Conservation (phyloP, 2,888 invertebrate genomes). For the Trichopoda pennipes region DNA sequence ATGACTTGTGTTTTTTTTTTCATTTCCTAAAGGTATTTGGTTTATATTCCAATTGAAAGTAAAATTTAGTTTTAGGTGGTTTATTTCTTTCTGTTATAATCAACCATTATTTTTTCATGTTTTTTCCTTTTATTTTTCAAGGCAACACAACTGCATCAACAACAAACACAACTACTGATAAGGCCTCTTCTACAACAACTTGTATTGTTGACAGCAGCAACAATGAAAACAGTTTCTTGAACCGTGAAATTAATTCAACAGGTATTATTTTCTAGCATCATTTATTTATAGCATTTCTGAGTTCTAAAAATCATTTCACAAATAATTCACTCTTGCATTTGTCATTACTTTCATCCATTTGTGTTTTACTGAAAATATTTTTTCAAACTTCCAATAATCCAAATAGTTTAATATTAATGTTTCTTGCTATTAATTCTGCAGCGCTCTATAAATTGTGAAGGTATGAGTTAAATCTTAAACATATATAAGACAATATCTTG, state of each 20-base stretch:
- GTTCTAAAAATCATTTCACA: no score
- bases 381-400: background rate
- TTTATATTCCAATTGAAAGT: constrained; percentile 63
- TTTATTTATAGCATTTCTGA: no score
- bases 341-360: background rate
- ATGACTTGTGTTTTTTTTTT: background rate
- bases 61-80: constrained; percentile 59
- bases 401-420: constrained; percentile 3
- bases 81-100: constrained; percentile 66
- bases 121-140: constrained; percentile 59
- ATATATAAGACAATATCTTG: no score
- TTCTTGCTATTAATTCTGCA: background rate
- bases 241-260: constrained; percentile 55
- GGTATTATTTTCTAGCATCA: constrained; percentile 39
- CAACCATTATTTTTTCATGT: constrained; percentile 50
- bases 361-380: background rate
- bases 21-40: background rate
- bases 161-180: constrained; percentile 37
- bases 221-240: constrained; percentile 45
- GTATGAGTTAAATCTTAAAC: no score
- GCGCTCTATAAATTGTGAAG: no score
- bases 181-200: constrained; percentile 35
- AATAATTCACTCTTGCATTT: background rate
- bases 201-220: constrained; percentile 38
- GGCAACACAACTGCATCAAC: constrained; percentile 52